Base-by-base conservation (phyloP, 2,797 vertebrate genomes). In the Acanthornis magna region DNA sequence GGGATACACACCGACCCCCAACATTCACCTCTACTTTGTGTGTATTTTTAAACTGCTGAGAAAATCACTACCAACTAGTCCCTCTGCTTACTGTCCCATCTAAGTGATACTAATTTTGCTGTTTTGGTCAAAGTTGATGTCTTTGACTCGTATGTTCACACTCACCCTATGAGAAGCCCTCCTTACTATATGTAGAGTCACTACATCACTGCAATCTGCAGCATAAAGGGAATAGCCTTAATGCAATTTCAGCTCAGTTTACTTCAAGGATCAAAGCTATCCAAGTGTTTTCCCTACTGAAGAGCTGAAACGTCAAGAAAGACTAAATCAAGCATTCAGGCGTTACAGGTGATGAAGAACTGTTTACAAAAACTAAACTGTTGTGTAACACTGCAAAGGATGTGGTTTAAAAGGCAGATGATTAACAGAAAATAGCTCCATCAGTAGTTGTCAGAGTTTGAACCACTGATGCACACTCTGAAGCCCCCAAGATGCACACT, bases 371-470 rank as follows among this genome's bases (percentile, higher is more conserved):
- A 65, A 48, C 13, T 32, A 13, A 82, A n/a, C 32, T 53, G 10
- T 2, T 8, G 4, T 8, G 1, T 38, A 60, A 34, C 58, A 60
- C 4, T 9, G 9, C 7, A 5, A 16, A 79, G 3, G 13, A 57
- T 2, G 23, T 4, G 11, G 8, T 29, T 54, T 5, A 62, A 72
- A 74, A 53, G 25, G 0, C 22, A 53, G 18, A 47, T 57, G 12
- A 66, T 32, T 13, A 42, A 50, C 10, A 72, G 54, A 54, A 71
- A 50, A 38, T 1, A 89, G 26, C n/a, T 61, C 30, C 45, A 17
- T 13, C 14, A 5, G 25, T 14, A 43, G 15, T 1, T 66, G 29
- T 10, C 26, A 38, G 34, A 50, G 23, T 53, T 11, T 30, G 40
- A 82, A 62, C 17, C 75, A 57, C 34, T 47, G 43, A 29, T 27